Conservation (phyloP, 2,888 invertebrate genomes). For the Adineta ricciae region DNA sequence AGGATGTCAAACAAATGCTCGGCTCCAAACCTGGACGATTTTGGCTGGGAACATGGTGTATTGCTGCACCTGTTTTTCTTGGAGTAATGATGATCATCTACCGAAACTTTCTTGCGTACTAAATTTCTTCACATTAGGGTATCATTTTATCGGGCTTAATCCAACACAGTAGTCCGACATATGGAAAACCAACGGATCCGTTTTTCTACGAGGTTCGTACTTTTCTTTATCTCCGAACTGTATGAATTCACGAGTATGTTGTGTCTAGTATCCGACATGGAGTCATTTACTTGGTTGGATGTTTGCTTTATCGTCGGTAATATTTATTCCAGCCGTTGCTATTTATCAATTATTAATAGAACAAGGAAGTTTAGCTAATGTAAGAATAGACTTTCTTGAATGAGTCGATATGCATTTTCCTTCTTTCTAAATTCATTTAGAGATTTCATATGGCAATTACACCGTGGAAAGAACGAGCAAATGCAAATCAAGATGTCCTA, state of each 20-base stretch:
- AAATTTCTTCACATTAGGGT: not conserved
- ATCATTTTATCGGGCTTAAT: conserved; percentile 8
- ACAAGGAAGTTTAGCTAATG: conserved; percentile 61
- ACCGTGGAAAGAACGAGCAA: not conserved
- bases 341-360: conserved; percentile 68
- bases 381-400: not conserved
- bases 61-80: conserved; percentile 79
- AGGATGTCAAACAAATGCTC: conserved; percentile 90
- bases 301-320: conserved; percentile 52
- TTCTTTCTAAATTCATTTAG: not conserved
- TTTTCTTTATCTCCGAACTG: not conserved
- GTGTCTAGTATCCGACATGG: conserved; percentile 47
- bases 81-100: conserved; percentile 56
- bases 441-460: not conserved
- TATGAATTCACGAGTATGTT: not conserved
- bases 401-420: not conserved
- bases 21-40: conserved; percentile 84
- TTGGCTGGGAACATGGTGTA: conserved; percentile 92
- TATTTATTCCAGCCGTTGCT: conserved; percentile 54
- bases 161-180: not conserved
- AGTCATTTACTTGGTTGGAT: conserved; percentile 53
- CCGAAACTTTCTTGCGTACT: no score
- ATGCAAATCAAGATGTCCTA: not conserved
- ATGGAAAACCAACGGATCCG: not conserved
- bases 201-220: not conserved